A percentile compares a stretch with the other conserved stretches of the same genome.
These are phyloP conservation scores for Collichthys lucidus DNA, from an alignment of 2,113 vertebrate genomes.

Conservation along the genomic window DNA sequence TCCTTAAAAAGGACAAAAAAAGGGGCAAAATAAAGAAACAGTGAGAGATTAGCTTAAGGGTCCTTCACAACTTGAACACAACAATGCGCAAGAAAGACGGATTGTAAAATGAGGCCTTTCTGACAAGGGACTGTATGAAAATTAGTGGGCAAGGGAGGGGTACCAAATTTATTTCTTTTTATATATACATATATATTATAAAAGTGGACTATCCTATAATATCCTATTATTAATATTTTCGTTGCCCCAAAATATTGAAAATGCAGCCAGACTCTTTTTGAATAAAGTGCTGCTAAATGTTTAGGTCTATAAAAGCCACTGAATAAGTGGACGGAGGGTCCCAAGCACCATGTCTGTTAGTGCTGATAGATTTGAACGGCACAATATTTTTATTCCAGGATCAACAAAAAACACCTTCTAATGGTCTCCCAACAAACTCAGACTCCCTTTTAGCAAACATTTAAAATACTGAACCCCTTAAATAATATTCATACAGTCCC, in stretches of 20 bases:
- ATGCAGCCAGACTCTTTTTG: background rate
- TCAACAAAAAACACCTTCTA: background rate
- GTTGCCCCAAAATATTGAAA: background rate
- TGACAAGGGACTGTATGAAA: constrained; percentile 37
- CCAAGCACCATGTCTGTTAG: background rate
- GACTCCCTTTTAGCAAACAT: background rate
- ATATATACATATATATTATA: too few relatives aligned
- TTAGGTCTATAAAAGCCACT: background rate
- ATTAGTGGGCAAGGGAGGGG: background rate
- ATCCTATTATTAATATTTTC: background rate
- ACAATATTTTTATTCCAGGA: background rate
- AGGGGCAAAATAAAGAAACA: constrained; percentile 90
- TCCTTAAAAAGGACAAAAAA: constrained; percentile 80
- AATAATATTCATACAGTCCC: constrained; percentile 33
- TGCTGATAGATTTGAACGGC: background rate
- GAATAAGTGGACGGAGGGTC: background rate
- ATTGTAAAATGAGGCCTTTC: constrained; percentile 62
- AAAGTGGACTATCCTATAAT: background rate
- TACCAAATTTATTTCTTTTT: background rate
- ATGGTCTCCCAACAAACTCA: background rate
- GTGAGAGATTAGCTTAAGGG: constrained; percentile 78
- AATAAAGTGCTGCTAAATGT: background rate
- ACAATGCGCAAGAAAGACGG: constrained; percentile 74
- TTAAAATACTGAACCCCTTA: background rate
- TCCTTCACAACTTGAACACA: constrained; percentile 74